Conservation (phyloP, 1,140 invertebrate genomes). For the Ostrea denselamellosa region DNA sequence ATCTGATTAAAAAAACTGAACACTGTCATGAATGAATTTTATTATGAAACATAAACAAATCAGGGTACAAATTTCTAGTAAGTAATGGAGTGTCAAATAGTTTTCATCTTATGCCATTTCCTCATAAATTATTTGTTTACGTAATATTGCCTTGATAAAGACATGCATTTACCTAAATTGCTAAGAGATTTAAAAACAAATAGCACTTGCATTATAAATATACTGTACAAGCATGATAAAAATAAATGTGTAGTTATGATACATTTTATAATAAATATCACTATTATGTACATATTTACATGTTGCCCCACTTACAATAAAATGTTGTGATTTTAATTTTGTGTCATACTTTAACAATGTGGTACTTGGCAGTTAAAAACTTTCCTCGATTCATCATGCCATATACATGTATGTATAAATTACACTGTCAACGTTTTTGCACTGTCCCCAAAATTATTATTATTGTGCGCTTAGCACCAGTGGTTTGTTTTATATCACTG, state of each 20-base stretch:
- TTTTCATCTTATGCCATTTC: not conserved
- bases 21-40: not conserved
- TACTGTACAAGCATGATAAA: not conserved
- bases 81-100: slow-evolving; percentile 3
- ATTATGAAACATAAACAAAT: not conserved
- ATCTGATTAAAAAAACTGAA: not conserved
- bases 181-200: not conserved
- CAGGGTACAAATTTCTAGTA: not conserved
- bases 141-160: not conserved
- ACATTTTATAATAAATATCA: slow-evolving; percentile 21
- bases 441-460: not conserved
- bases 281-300: not conserved
- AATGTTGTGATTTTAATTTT: not conserved
- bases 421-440: not conserved
- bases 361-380: not conserved
- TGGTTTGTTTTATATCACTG: not conserved
- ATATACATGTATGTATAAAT: not conserved
- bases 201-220: slow-evolving; percentile 13
- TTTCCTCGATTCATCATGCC: not conserved
- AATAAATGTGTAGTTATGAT: no score
- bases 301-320: not conserved
- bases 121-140: not conserved
- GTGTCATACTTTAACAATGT: slow-evolving; percentile 1
- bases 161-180: not conserved
- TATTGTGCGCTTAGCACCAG: not conserved